Conservation (phyloP, 2,113 vertebrate species). For the Dicaeum eximium region DNA sequence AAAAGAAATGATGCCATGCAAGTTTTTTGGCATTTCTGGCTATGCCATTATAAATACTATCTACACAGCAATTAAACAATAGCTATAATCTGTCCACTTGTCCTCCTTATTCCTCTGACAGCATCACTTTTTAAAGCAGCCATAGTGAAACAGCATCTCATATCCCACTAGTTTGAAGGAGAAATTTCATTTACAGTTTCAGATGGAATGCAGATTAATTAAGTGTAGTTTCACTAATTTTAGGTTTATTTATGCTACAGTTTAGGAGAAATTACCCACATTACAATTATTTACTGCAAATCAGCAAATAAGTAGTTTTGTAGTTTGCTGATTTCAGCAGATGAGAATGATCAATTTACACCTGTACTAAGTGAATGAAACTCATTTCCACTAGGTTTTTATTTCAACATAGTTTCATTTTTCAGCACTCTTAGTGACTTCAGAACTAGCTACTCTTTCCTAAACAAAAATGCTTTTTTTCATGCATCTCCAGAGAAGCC, state of each 20-base stretch:
- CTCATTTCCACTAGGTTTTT: neutral
- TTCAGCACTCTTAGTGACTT: neutral
- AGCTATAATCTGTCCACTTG: neutral
- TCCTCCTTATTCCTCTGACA: neutral
- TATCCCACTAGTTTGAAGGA: neutral
- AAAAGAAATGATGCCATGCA: neutral
- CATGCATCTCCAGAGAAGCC: neutral
- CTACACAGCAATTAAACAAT: neutral
- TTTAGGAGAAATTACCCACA: neutral
- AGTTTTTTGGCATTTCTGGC: neutral
- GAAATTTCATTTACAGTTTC: neutral
- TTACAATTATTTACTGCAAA: neutral
- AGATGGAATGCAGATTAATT: neutral
- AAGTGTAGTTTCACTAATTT: neutral
- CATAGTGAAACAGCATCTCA: neutral
- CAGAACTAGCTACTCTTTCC: neutral
- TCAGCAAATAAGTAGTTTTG: neutral
- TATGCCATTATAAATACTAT: neutral
- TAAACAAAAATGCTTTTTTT: neutral
- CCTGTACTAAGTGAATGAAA: neutral
- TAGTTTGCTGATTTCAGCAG: neutral
- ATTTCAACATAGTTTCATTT: neutral
- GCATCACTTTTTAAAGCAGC: neutral
- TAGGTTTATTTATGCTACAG: neutral
- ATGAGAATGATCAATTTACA: neutral